Base-by-base conservation (phyloP, 2,888 invertebrate genomes). In the Petrolisthes cinctipes region DNA sequence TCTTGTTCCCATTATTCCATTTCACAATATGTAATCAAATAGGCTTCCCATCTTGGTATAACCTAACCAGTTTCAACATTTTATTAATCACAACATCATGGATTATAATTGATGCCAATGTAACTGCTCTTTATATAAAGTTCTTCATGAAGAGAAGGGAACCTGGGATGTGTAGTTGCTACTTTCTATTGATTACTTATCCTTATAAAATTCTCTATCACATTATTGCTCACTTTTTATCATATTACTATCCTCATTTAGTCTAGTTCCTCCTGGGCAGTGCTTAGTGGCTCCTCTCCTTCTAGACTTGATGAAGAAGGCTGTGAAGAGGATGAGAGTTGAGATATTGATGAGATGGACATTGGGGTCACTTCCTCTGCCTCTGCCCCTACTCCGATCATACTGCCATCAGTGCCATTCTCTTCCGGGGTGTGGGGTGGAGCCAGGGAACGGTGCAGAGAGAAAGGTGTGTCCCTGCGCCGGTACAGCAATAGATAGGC, bases 401-500 rank as follows among this genome's bases (percentile, higher is more conserved):
- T 20, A 6, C 14, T 71, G 6, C 20, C 71, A n/a, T 14, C 78
- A 71, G 57, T 68, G 14, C 80, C 80, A 71, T 80, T 81, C 37
- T 88, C 87, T 66, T 88, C 87, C 37, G 83, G 53, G 1, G 61
- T 57, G n/a, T 73, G 75, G 9, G 83, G 87, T 5, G 81, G 87
- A 53, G 84, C 75, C 61, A 84, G 75, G 17, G 66, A 81, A 23
- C 87, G 82, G 79, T 82, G 75, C 75, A 90, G 5, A 5, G 79
- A 37, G 76, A 90, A 90, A 11, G 90, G 89, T 0, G 85, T 87
- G 56, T 89, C 89, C 53, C 92, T 90, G 1, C 91, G 91, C 73
- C 92, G 92, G 90, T 93, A 93, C 89, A 93, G 92, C 4, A 93
- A 91, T 5, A 93, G 91, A 89, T 93, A 93, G 7, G 93, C 93